Evolutionary conservation across 2,113 vertebrate species (phyloP).

Genomic region (human): DNA sequence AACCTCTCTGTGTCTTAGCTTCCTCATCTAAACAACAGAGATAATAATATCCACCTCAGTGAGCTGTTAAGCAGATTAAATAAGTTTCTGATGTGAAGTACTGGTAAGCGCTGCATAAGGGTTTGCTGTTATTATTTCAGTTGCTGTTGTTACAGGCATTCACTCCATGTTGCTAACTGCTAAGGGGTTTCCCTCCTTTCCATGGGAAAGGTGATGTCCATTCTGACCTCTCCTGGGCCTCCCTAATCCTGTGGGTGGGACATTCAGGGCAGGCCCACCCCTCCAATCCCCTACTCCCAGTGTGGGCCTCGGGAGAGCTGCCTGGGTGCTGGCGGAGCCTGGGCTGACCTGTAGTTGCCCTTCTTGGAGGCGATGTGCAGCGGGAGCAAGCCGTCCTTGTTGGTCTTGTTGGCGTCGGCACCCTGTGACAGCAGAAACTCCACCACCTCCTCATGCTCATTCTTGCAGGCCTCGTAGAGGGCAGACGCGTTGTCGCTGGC

Average conservation of each 20-base stretch:
- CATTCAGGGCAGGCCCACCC: not conserved
- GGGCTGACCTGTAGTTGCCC: constrained; percentile 90
- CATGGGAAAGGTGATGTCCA: not conserved
- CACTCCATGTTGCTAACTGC: not conserved
- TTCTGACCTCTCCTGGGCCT: not conserved
- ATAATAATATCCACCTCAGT: not conserved
- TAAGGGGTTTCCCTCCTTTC: no score
- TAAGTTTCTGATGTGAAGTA: rapidly evolving
- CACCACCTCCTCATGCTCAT: constrained; percentile 87
- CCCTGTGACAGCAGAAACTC: constrained; percentile 91
- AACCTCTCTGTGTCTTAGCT: not conserved
- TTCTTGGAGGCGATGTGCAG: constrained; percentile 93
- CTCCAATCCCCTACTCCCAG: rapidly evolving
- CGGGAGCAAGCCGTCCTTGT: constrained; percentile 91
- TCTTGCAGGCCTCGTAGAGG: constrained; percentile 95
- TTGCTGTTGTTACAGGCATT: not conserved
- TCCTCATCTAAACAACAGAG: not conserved
- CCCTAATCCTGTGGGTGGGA: not conserved
- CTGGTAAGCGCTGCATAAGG: rapidly evolving
- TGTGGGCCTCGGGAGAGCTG: rapidly evolving
- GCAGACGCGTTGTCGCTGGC: constrained; percentile 92
- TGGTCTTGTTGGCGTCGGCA: constrained; percentile 92
- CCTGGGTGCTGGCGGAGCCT: not conserved
- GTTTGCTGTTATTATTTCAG: not conserved
- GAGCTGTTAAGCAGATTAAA: not conserved